Percentiles rank a stretch among this genome's conserved stretches.
phyloP scores from a whole-genome alignment of 2,113 vertebrate species.

The Oreochromis tanganicae region DNA sequence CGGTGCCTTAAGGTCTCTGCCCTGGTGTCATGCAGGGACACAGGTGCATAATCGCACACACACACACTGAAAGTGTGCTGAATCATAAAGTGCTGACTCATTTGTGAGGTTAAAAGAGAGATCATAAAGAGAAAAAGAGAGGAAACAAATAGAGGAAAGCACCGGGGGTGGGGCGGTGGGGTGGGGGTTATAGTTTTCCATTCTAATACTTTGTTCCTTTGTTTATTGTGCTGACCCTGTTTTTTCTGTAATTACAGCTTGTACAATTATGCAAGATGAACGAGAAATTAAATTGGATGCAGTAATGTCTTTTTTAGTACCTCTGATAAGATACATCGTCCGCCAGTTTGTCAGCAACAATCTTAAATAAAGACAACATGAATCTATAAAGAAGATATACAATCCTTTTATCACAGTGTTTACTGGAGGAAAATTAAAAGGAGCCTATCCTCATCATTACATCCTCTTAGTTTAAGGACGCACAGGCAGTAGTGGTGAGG shows the following conservation, averaged over 20 bases:
- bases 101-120: slow-evolving; percentile 9
- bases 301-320: neutral
- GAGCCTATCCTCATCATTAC: slow-evolving; percentile 15
- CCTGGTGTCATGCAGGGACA: slow-evolving; percentile 17
- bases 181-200: neutral
- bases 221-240: neutral
- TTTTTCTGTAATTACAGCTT: slow-evolving; percentile 26
- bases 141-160: neutral
- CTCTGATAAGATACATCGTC: neutral
- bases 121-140: neutral
- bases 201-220: neutral
- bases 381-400: neutral
- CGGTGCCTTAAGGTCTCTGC: slow-evolving; percentile 13
- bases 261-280: slow-evolving; percentile 1
- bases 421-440: slow-evolving; percentile 27
- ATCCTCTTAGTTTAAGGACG: slow-evolving; percentile 22
- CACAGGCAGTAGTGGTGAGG: neutral
- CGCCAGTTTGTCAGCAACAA: neutral
- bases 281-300: neutral
- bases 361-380: neutral
- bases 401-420: slow-evolving; percentile 26
- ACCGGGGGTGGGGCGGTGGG: neutral
- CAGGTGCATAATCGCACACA: slow-evolving; percentile 8
- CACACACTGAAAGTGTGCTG: slow-evolving; percentile 9
- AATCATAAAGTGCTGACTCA: slow-evolving; percentile 36